Evolutionary conservation across 1,140 invertebrate genomes (phyloP), one percentile per base, ranked within the genome.

Genomic region (Aphidius ervi): DNA sequence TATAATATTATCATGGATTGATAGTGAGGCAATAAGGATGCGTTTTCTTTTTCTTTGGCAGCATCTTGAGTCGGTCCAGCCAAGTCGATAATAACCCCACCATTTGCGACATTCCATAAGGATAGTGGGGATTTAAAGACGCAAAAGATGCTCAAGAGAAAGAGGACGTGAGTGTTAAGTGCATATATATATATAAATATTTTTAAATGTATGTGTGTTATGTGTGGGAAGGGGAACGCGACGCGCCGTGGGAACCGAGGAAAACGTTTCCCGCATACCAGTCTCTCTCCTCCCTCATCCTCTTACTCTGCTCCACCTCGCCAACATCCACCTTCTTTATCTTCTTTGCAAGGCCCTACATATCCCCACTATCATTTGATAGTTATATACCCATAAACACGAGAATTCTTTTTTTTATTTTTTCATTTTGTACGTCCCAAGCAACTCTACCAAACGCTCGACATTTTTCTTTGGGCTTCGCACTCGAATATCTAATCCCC

Each of bases 181-280:
- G 40, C 40, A 40, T 54, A 40, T 41, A 40, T 42, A 16, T 54
- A 54, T 39, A 41, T 42, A n/a, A 42, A 37, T 52, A 40, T 54
- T 20, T n/a, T 7, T n/a, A 54, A 16, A 5, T 43, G 9, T 43
- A 43, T 43, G 5, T 54, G n/a, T 54, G 6, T 54, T 54, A 54
- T 54, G 39, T 54, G 48, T 16, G 60, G 49, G 47, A 53, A 63
- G 63, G 55, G 56, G 56, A 57, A 47, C 59, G 58, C 65, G 69
- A 70, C 68, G 52, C 61, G 60, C 53, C 76, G 75, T 78, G 76
- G 73, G 75, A 78, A 78, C 73, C 74, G 67, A 73, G 77, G 75
- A 78, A 79, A 79, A 76, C 70, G 71, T 76, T 77, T 77, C 72
- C 72, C 74, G 72, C 75, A 76, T 75, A 76, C 73, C 75, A 69